phyloP scores from a whole-genome alignment of 2,113 vertebrate genomes.

The Turnix velox region DNA sequence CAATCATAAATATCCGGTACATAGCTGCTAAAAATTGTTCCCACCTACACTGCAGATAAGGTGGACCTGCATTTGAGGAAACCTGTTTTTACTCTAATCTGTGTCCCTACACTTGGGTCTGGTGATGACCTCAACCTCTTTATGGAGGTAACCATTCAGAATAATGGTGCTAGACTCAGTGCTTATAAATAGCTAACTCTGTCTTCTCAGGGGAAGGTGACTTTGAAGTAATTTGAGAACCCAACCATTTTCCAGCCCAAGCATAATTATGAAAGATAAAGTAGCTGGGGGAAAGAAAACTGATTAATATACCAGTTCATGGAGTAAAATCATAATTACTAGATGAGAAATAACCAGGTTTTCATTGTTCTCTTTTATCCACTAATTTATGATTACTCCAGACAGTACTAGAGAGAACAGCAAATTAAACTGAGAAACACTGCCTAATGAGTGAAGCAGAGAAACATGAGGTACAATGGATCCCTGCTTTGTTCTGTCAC shows the following conservation, averaged over 20 bases:
- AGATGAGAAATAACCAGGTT: conserved; percentile 46
- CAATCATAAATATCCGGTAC: neutral
- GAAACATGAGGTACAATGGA: neutral
- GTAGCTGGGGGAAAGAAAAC: conserved; percentile 28
- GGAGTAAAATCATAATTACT: conserved; percentile 27
- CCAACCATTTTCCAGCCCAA: neutral
- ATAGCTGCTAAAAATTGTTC: neutral
- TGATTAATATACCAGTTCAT: conserved; percentile 36
- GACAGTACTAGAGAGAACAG: neutral
- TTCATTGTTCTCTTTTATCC: conserved; percentile 39
- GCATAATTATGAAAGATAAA: conserved; percentile 16
- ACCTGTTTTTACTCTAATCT: neutral
- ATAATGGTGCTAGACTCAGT: neutral
- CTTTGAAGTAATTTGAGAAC: conserved; percentile 29
- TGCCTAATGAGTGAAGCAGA: neutral
- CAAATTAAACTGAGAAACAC: conserved; percentile 20
- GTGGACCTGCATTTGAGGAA: neutral
- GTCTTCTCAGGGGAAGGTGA: neutral
- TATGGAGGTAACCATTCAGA: neutral
- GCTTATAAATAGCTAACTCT: conserved; percentile 11
- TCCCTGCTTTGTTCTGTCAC: neutral
- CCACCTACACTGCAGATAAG: neutral
- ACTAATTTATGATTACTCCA: conserved; percentile 41
- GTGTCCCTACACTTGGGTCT: neutral
- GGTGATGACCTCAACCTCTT: neutral